A percentile compares a stretch with the other conserved stretches of the same genome.
These are phyloP conservation scores for Saccostrea cuccullata DNA, from an alignment of 1,140 invertebrate species.

Conservation along the genomic window DNA sequence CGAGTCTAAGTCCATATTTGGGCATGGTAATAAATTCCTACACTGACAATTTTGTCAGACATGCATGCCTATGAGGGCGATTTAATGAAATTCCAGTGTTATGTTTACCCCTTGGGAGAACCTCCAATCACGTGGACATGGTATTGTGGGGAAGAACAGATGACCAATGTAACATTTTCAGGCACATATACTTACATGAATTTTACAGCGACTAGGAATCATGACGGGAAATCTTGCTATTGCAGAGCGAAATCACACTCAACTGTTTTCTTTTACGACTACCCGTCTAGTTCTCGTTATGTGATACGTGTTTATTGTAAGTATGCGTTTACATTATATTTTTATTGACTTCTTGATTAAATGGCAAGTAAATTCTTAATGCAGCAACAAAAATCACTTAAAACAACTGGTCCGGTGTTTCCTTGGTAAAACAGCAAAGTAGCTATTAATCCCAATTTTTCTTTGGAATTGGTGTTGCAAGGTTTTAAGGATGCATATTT, in stretches of 20 bases:
- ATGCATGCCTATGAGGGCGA: background rate
- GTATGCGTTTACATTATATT: background rate
- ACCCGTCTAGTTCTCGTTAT: background rate
- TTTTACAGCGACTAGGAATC: background rate
- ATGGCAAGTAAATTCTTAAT: no score
- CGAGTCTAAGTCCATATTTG: background rate
- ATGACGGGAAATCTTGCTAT: background rate
- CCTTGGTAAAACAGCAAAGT: no score
- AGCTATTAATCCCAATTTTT: no score
- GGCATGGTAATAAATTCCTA: background rate
- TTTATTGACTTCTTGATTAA: no score
- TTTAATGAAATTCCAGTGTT: background rate
- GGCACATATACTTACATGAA: background rate
- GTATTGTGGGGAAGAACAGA: background rate
- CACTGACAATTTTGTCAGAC: no score
- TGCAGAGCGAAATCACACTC: background rate
- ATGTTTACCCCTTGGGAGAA: background rate
- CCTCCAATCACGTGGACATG: background rate
- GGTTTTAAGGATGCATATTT: no score
- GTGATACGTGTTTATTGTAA: background rate
- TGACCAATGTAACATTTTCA: background rate
- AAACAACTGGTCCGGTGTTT: no score
- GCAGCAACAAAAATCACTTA: no score
- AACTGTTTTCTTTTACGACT: background rate
- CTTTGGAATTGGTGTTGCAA: no score